Evolutionary conservation across 2,888 invertebrate genomes (phyloP).

Genomic region (Heteropelma amictum): DNA sequence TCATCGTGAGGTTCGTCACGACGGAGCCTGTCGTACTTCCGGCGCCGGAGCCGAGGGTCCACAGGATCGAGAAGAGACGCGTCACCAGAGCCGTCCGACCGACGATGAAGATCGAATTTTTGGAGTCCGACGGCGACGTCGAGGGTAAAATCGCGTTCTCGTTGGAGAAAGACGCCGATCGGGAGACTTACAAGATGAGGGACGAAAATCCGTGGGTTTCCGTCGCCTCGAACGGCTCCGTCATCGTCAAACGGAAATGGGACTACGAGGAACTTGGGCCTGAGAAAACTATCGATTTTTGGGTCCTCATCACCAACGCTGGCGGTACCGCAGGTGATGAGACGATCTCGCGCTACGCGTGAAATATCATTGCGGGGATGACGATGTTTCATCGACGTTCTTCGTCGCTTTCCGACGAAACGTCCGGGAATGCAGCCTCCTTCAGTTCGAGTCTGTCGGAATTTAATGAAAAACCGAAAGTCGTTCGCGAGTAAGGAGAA

Average conservation of each 20-base stretch:
- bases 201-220: conserved; percentile 97
- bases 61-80: conserved; percentile 77
- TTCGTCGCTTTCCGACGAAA: background rate
- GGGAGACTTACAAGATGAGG: conserved; percentile 94
- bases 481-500: too few species aligned
- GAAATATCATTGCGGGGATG: background rate
- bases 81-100: conserved; percentile 94
- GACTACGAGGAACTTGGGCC: conserved; percentile 96
- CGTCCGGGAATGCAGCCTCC: too few species aligned
- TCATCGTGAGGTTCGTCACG: conserved; percentile 85
- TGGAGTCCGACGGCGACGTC: conserved; percentile 93
- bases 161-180: conserved; percentile 93
- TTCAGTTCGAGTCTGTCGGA: too few species aligned
- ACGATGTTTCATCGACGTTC: conserved; percentile 5
- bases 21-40: conserved; percentile 77
- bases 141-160: conserved; percentile 94
- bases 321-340: conserved; percentile 82
- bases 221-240: conserved; percentile 93
- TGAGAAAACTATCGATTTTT: conserved; percentile 96
- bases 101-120: conserved; percentile 95
- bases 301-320: conserved; percentile 95
- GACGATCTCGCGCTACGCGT: background rate
- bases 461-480: too few species aligned
- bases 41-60: conserved; percentile 63
- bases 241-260: conserved; percentile 97